Evolutionary conservation across 2,113 vertebrate species (phyloP), one percentile per base, ranked within the genome.

Genomic region (Chloropsis hardwickii): DNA sequence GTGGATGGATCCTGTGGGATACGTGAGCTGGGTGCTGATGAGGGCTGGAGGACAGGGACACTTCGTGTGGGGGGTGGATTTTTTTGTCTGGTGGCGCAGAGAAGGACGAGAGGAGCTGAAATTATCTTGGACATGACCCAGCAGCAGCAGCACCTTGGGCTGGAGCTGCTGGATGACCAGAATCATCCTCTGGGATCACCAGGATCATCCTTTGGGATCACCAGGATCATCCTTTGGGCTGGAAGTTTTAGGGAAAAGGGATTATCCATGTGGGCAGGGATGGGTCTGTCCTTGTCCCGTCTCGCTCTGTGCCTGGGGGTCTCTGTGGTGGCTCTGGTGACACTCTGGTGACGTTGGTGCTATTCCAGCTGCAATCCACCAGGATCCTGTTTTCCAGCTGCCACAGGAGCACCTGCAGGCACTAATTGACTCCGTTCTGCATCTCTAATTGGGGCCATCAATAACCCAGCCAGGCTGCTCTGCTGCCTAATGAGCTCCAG

Each of bases 81-180:
- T 58, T 58, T 42, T 16, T 40, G 73, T 72, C 84, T 96, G 1
- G 1, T 16, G 56, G 74, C 17, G 10, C 44, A 14, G 81, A 42
- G 91, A 45, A 85, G 81, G 92, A 37, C 18, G 35, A 76, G 2
- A 31, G 47, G 85, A 95, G 79, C 74, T 33, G 90, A 77, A 79
- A 82, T 74, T 11, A 6, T 60, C 92, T 12, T 37, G 28, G 56
- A 6, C 31, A 5, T 2, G 9, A 71, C 42, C 5, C 56, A 71
- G 94, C 2, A 29, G 31, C 12, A 65, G 65, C 3, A 1, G 0
- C 37, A 37, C 37, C 0, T 7, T 1, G 1, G 12, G 67, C 1
- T 8, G 17, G 72, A 57, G n/a, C 3, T 35, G 82, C 39, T 37
- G n/a, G 64, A 9, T 16, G 73, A 20, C 15, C 5, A 2, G 78